Base-by-base conservation (phyloP, 92 coral and sea anemone species). In the Actinernus sp. region DNA sequence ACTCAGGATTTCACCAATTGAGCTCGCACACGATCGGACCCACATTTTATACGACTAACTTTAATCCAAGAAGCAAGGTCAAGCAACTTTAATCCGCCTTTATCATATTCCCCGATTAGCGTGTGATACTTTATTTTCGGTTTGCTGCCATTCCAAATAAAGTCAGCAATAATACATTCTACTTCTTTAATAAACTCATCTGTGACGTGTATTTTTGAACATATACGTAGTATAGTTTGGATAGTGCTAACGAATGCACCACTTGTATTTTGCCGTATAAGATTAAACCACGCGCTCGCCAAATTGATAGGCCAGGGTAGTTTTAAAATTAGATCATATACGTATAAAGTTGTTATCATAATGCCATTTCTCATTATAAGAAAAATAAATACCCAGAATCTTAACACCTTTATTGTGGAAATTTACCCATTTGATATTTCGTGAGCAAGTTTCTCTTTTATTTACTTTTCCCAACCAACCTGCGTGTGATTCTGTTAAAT, bases 261-360 rank as follows among this genome's bases (percentile, higher is more conserved):
- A 63, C 70, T 14, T 12, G n/a, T 13, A 2, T 17, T 31, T 31
- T 56, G 22, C 63, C 63, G 16, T 29, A 56, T 14, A 56, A 17
- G 10, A 43, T 56, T 18, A 56, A 33, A 31, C 41, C 0, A 26
- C 47, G 49, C 63, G 25, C 30, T 22, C 36, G 41, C 56, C 56
- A 44, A 49, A 63, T 63, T 22, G 55, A 23, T 39, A 63, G 39
- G 27, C 41, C 70, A n/a, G n/a, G n/a, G n/a, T n/a, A 16, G 70
- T 62, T 62, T 62, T 62, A 17, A 62, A 62, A 1, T 49, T 63
- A 41, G 29, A 55, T 18, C 23, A 29, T 12, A 43, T 27, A 25
- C 34, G 31, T 27, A 41, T 39, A 23, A 43, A 45, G 23, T 63
- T 63, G 26, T 63, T 47, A 27, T 29, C 56, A 14, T 49, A 27